A percentile compares a stretch with the other conserved stretches of the same genome.
Conservation (phyloP, 92 coral and sea anemone species). For the Phymanthus crucifer region DNA sequence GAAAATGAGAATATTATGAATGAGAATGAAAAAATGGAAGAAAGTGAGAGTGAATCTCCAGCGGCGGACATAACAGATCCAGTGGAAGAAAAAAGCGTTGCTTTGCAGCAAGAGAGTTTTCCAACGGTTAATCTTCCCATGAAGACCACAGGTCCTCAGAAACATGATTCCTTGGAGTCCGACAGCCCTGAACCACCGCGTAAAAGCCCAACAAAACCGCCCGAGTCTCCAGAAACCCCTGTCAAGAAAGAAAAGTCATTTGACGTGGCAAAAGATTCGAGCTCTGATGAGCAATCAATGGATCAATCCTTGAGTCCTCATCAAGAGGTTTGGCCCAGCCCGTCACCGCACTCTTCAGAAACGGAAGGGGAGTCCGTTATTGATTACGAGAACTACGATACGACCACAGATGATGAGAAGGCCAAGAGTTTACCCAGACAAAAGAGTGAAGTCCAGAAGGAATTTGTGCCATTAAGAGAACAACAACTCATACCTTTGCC, state of each 20-base stretch:
- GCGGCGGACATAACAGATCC: neutral
- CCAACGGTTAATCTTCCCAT: neutral
- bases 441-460: neutral
- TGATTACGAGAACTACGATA: slow-evolving; percentile 28
- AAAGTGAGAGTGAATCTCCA: neutral
- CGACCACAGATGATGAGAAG: slow-evolving; percentile 27
- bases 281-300: neutral
- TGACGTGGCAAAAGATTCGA: neutral
- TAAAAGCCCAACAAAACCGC: neutral
- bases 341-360: neutral
- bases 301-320: neutral
- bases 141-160: neutral
- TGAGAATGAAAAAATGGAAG: slow-evolving; percentile 17
- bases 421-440: slow-evolving; percentile 17
- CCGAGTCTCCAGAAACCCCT: neutral
- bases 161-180: neutral
- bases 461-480: slow-evolving; percentile 34
- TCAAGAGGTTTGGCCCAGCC: neutral
- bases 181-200: neutral
- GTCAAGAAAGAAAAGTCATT: neutral
- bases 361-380: slow-evolving; percentile 4
- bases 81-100: neutral
- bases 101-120: neutral
- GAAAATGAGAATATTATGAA: neutral
- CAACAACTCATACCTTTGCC: slow-evolving; percentile 54